Base-by-base conservation (phyloP, 1,140 invertebrate genomes). In the Camponotus floridanus region DNA sequence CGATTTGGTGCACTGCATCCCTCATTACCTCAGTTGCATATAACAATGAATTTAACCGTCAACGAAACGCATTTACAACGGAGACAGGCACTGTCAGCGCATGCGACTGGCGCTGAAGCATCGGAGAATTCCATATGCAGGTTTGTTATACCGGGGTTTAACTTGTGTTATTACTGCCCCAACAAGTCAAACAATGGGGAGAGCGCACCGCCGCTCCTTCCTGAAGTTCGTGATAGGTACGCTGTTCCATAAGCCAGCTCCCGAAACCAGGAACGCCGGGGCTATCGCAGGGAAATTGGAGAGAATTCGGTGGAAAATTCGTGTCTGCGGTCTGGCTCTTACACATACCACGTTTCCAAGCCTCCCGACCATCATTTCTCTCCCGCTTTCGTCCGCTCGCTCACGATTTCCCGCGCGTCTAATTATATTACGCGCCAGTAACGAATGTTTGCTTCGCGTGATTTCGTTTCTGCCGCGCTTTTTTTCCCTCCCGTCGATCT, bases 231-330 rank as follows among this genome's bases (percentile, higher is more conserved):
- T 57, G 76, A 73, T 81, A 85, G 88, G 70, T 84, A 92, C 91
- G 92, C 91, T 90, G 91, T 91, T 91, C 91, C 91, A 73, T 68
- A 91, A 93, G 88, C 90, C 90, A 89, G 89, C 87, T 88, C 57
- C 61, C 61, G 48, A 85, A 81, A 81, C 62, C 48, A 64, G 55
- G 80, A 87, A 89, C 86, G 76, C 39, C 42, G 65, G 48, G 76
- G 80, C 67, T 80, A 85, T 89, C 80, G 85, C 55, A 33, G 76
- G 68, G 80, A 87, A 90, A 87, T 90, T 51, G 71, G n/a, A 62
- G 76, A 78, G 80, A 78, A 87, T 88, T 90, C 85, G 78, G 62
- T 79, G 71, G 88, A 83, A 90, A 90, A 88, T 89, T 85, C 65
- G 62, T 64, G 81, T 79, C 67, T 57, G 67, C 51, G 64, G 67